Evolutionary conservation across 2,888 invertebrate genomes (phyloP).

Genomic region (Thereva unica): DNA sequence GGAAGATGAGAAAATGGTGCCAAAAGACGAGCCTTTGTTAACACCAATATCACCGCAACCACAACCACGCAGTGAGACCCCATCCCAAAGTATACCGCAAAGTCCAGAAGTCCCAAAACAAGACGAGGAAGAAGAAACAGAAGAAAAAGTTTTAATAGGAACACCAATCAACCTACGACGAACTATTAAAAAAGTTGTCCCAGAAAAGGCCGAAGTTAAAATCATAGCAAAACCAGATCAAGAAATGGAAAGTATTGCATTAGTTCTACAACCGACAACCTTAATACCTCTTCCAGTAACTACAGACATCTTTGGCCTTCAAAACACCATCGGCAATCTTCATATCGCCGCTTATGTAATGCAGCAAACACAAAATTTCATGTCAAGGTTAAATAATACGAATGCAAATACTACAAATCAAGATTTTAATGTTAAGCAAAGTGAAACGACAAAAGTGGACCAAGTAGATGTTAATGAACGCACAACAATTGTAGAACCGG

Average conservation of each 20-base stretch:
- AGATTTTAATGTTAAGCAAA: not conserved
- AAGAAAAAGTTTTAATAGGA: conserved; percentile 56
- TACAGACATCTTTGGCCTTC: conserved; percentile 54
- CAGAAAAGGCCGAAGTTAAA: conserved; percentile 36
- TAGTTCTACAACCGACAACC: conserved; percentile 57
- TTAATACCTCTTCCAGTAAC: conserved; percentile 57
- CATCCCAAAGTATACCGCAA: too few relatives aligned
- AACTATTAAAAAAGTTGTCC: conserved; percentile 41
- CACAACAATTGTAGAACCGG: not conserved
- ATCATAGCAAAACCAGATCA: conserved; percentile 46
- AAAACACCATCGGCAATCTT: conserved; percentile 55
- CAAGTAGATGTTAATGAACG: not conserved
- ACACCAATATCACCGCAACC: not conserved
- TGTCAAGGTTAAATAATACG: conserved; percentile 41
- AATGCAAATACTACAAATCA: not conserved
- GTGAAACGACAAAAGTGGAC: not conserved
- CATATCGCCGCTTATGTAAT: conserved; percentile 56
- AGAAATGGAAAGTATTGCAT: conserved; percentile 52
- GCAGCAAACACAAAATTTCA: conserved; percentile 51
- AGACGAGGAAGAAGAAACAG: conserved; percentile 42
- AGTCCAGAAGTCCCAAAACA: not conserved
- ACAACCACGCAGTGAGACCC: too few relatives aligned
- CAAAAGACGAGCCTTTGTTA: not conserved
- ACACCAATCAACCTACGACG: conserved; percentile 57
- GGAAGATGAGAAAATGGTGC: not conserved